Conservation (phyloP, 1,140 invertebrate genomes). For the Drosophila ficusphila region DNA sequence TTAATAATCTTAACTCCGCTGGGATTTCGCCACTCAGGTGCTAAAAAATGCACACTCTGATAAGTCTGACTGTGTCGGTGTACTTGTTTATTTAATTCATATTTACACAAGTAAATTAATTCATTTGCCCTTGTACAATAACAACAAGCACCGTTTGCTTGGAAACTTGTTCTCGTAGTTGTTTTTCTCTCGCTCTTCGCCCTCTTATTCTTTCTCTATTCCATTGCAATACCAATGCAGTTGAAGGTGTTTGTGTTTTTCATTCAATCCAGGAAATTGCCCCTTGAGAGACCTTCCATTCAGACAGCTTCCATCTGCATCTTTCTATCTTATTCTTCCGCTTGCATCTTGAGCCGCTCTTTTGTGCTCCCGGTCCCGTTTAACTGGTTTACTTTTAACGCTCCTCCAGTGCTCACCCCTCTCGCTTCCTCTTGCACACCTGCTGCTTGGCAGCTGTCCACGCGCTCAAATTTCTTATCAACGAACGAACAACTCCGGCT, state of each 20-base stretch:
- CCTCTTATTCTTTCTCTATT: conserved; percentile 27
- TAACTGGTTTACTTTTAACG: conserved; percentile 67
- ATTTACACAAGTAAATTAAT: conserved; percentile 68
- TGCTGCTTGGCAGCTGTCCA: conserved; percentile 69
- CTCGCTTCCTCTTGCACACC: conserved; percentile 44
- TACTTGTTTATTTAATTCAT: conserved; percentile 69
- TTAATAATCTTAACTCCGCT: conserved; percentile 58
- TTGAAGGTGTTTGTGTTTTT: conserved; percentile 17
- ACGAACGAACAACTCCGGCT: conserved; percentile 33
- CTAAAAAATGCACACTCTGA: conserved; percentile 53
- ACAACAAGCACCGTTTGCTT: conserved; percentile 39
- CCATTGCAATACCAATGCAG: conserved; percentile 26
- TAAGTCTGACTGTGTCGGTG: conserved; percentile 32
- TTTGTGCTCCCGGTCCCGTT: conserved; percentile 51
- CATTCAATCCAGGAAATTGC: conserved; percentile 55
- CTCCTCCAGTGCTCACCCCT: conserved; percentile 2
- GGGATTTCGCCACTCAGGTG: conserved; percentile 52
- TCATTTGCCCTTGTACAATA: conserved; percentile 70
- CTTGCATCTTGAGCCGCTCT: conserved; percentile 32
- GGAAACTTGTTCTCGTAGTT: conserved; percentile 37
- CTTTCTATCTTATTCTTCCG: conserved; percentile 8
- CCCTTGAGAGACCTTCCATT: conserved; percentile 51
- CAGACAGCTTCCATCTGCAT: conserved; percentile 44
- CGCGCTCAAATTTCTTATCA: conserved; percentile 73
- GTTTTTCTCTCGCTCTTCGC: background rate